These are phyloP conservation scores for Origma solitaria DNA, from an alignment of 2,113 vertebrate genomes.

Conservation along the genomic window DNA sequence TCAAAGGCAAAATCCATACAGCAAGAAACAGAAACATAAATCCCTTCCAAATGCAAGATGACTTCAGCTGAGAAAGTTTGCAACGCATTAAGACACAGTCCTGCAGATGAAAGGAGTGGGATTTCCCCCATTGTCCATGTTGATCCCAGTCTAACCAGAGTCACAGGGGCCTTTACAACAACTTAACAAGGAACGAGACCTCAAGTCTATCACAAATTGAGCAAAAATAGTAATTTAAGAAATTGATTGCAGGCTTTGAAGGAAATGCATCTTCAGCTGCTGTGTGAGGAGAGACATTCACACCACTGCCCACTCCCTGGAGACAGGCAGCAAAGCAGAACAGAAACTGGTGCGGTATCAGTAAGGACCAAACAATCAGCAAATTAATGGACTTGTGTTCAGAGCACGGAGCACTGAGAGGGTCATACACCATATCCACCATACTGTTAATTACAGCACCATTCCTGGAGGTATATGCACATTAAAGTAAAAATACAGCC, in stretches of 20 bases:
- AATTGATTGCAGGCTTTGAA: background rate
- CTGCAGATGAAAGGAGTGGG: background rate
- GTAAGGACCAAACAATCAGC: background rate
- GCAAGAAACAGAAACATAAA: slow-evolving; percentile 44
- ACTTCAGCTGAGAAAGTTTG: background rate
- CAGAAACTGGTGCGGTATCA: background rate
- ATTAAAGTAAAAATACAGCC: background rate
- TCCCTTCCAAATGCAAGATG: background rate
- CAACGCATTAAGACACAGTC: background rate
- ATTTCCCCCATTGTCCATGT: background rate
- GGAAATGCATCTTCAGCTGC: background rate
- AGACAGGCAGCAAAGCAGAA: background rate
- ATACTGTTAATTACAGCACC: background rate
- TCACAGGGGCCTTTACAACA: background rate
- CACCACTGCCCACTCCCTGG: background rate
- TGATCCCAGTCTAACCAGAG: background rate
- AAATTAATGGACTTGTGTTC: background rate
- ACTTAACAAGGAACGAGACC: background rate
- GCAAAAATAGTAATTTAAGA: background rate
- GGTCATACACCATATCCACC: fast-evolving
- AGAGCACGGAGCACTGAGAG: background rate
- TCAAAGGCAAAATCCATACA: slow-evolving; percentile 14
- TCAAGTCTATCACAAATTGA: background rate
- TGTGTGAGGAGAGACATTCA: background rate
- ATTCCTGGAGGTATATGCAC: background rate